Conservation (phyloP, 2,888 invertebrate genomes). For the Hypena proboscidalis region DNA sequence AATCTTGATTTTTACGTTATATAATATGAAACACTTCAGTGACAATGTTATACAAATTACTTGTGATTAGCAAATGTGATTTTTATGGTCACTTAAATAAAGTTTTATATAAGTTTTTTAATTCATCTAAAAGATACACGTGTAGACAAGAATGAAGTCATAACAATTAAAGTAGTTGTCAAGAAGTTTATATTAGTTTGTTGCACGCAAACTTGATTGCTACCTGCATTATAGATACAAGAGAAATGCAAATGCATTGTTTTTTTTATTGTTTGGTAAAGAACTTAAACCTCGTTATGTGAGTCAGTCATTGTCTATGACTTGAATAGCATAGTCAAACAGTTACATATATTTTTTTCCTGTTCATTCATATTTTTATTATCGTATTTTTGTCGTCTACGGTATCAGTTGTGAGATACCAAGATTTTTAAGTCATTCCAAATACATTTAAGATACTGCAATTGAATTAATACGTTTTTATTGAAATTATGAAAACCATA, state of each 20-base stretch:
- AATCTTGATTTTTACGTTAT: not conserved
- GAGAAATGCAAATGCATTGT: not conserved
- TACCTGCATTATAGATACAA: not conserved
- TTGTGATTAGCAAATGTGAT: slow-evolving; percentile 5
- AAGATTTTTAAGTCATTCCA: too few relatives aligned
- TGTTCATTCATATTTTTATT: not conserved
- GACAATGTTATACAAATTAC: slow-evolving; percentile 12
- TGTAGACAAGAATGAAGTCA: slow-evolving; percentile 20
- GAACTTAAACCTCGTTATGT: too few relatives aligned
- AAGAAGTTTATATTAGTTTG: slow-evolving; percentile 20
- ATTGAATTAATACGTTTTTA: too few relatives aligned
- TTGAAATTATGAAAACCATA: too few relatives aligned
- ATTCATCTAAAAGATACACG: slow-evolving; percentile 26
- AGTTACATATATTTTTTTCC: too few relatives aligned
- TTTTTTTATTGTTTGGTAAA: not conserved
- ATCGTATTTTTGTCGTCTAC: too few relatives aligned
- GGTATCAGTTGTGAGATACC: too few relatives aligned
- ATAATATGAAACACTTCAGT: slow-evolving; percentile 1
- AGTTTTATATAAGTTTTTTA: slow-evolving; percentile 6
- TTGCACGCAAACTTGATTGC: slow-evolving; percentile 17
- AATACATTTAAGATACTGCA: too few relatives aligned
- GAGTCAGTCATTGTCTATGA: too few relatives aligned
- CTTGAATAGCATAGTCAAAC: too few relatives aligned
- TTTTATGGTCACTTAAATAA: slow-evolving; percentile 6
- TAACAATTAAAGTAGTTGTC: slow-evolving; percentile 26